Evolutionary conservation across 2,113 vertebrate species (phyloP).

Genomic region (Coturnix japonica): DNA sequence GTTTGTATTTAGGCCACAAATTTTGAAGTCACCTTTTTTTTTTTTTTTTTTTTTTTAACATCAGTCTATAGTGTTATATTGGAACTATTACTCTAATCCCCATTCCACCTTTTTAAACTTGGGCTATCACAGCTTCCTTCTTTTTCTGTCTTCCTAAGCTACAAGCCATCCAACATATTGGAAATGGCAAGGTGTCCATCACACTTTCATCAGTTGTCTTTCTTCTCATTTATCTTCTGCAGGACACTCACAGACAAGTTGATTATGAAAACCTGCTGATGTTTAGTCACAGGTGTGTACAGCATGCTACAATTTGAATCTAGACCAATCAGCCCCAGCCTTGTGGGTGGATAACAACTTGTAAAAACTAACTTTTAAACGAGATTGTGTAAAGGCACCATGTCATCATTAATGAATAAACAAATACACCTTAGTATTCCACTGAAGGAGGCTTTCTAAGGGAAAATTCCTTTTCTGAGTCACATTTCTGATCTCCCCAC

Average conservation of each 20-base stretch:
- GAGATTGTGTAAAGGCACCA: neutral
- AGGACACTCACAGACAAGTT: neutral
- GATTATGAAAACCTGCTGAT: neutral
- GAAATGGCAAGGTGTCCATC: neutral
- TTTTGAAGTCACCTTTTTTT: neutral
- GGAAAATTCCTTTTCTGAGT: conserved; percentile 8
- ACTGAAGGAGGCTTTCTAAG: neutral
- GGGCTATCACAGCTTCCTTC: neutral
- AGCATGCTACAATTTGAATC: neutral
- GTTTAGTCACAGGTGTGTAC: neutral
- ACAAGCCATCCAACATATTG: neutral
- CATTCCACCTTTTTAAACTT: neutral
- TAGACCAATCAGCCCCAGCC: neutral
- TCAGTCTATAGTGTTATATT: neutral
- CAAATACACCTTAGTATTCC: neutral
- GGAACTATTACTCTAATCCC: neutral
- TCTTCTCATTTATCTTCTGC: neutral
- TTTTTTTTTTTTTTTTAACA: neutral
- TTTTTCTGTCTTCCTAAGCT: neutral
- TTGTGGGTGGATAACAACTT: neutral
- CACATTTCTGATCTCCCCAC: neutral
- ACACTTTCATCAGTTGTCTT: neutral
- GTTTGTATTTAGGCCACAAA: neutral
- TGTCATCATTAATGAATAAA: neutral
- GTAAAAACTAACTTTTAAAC: neutral